Percentiles rank a stretch among this genome's conserved stretches.
phyloP scores from a whole-genome alignment of 1,140 invertebrate genomes.

The Lepidotrigona ventralis region DNA sequence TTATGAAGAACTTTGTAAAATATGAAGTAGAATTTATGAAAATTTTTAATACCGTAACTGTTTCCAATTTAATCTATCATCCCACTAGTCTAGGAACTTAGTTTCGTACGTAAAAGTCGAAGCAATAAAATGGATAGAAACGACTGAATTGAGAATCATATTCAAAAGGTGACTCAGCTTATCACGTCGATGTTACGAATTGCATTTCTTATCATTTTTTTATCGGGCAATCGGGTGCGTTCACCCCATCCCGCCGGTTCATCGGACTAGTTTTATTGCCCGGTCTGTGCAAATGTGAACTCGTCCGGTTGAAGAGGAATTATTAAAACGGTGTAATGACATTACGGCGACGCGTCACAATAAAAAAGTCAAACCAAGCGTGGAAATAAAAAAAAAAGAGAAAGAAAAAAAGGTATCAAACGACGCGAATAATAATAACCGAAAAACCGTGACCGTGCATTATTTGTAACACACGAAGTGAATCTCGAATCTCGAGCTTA shows the following conservation, averaged over 20 bases:
- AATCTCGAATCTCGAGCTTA: not conserved
- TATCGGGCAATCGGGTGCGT: conserved; percentile 56
- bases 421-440: conserved; percentile 38
- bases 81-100: not conserved
- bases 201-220: conserved; percentile 61
- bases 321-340: conserved; percentile 9
- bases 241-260: conserved; percentile 54
- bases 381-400: not conserved
- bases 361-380: not conserved
- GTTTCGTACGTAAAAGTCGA: not conserved
- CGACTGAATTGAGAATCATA: conserved; percentile 33
- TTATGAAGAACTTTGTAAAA: not conserved
- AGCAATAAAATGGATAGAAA: not conserved
- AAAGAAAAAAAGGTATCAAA: not conserved
- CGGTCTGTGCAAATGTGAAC: conserved; percentile 45
- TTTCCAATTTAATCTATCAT: not conserved
- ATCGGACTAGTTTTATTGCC: conserved; percentile 59
- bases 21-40: not conserved
- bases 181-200: conserved; percentile 59
- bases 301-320: not conserved
- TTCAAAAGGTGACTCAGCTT: conserved; percentile 61
- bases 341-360: not conserved
- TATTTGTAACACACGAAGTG: not conserved
- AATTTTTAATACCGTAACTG: not conserved
- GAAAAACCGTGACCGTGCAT: conserved; percentile 38